A percentile compares a stretch with the other conserved stretches of the same genome.
phyloP scores from a whole-genome alignment of 2,797 vertebrate species.

The Sebastiscus albofasciatus region DNA sequence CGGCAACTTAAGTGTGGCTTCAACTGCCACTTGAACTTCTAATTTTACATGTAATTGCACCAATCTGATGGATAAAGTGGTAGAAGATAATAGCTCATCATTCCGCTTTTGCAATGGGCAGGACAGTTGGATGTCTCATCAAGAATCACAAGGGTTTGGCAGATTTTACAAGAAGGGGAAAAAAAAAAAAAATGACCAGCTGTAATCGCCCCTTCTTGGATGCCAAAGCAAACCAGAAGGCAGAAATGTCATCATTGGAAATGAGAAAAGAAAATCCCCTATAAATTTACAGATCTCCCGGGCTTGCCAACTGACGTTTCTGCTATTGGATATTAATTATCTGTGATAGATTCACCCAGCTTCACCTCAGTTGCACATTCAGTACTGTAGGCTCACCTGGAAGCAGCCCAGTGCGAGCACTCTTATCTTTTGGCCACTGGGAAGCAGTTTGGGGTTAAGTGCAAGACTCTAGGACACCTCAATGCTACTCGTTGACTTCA shows the following conservation, averaged over 20 bases:
- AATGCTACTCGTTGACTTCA: neutral
- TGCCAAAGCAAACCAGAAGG: constrained; percentile 23
- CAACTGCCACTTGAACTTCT: neutral
- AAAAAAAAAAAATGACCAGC: constrained; percentile 16
- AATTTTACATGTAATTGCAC: neutral
- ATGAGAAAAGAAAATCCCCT: neutral
- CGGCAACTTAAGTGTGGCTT: neutral
- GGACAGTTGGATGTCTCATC: neutral
- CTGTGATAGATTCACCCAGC: neutral
- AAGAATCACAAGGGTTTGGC: neutral
- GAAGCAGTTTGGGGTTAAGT: constrained; percentile 13
- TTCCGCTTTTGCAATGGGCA: neutral
- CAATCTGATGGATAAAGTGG: neutral
- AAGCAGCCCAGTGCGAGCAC: neutral
- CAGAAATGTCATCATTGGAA: constrained; percentile 2
- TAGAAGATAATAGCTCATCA: neutral
- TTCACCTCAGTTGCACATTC: neutral
- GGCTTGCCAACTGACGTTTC: neutral
- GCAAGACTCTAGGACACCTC: neutral
- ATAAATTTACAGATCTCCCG: neutral
- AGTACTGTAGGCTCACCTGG: constrained; percentile 6
- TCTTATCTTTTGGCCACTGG: constrained; percentile 25
- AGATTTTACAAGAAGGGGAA: neutral
- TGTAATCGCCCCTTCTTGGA: constrained; percentile 4
- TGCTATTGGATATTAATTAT: neutral